Evolutionary conservation across 2,797 vertebrate species (phyloP), one percentile per base, ranked within the genome.

Genomic region (Paguma larvata): DNA sequence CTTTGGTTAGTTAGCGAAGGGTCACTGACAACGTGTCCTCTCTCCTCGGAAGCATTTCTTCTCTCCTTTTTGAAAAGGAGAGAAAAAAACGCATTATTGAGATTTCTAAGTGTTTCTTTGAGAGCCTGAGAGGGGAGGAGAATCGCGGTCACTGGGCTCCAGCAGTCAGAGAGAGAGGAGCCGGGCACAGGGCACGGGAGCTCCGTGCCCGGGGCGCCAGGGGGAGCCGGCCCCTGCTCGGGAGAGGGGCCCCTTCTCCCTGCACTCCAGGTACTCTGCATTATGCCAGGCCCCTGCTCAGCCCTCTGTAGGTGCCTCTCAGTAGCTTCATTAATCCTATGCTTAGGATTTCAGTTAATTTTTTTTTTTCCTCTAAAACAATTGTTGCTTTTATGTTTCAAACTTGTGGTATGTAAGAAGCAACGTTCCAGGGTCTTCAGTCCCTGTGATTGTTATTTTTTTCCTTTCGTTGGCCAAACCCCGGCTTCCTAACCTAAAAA

Each of bases 251-350:
- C 30, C 77, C 16, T 44, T 14, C 68, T 70, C 75, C 32, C 13
- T 0, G 4, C 0, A 1, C 4, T n/a, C n/a, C 34, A 0, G 38
- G 3, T 3, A 8, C 0, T 15, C 41, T 2, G 0, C 13, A 0
- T 21, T 12, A 32, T 4, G 15, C n/a, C 65, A 0, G 1, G 12
- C 8, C 59, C 5, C 15, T 48, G 59, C 44, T 68, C 48, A n/a
- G 68, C 79, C 21, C 0, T 14, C 70, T n/a, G 12, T 5, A 75
- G 82, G 59, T 75, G 59, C n/a, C 87, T 92, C 32, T 91, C 53
- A 21, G 4, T 15, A 34, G 53, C 53, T 38, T 75, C 5, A 0
- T 38, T 48, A 67, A 38, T 38, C 79, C 78, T 32, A 53, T 46
- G 48, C 30, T 79, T 19, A 32, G 59, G 32, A 23, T 79, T 41